A percentile compares a stretch with the other conserved stretches of the same genome.
These are phyloP conservation scores for Vireo altiloquus DNA, from an alignment of 2,113 vertebrate species.

Conservation along the genomic window DNA sequence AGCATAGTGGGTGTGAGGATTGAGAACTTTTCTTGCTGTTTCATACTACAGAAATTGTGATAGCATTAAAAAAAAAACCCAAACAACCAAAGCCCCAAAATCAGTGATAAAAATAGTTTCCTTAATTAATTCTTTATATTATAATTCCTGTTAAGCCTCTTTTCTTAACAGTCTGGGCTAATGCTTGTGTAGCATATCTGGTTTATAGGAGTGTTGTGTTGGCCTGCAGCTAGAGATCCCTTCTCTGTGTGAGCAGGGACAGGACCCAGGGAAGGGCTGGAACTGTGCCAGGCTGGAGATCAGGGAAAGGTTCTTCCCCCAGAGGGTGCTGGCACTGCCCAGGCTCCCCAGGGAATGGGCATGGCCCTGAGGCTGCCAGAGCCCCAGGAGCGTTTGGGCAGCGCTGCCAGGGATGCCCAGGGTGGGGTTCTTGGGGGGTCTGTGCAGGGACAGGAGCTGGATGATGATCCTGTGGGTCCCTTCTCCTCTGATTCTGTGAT, in stretches of 20 bases:
- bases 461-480: background rate
- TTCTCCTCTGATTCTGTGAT: background rate
- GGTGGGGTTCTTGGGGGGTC: background rate
- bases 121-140: background rate
- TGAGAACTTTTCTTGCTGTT: background rate
- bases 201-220: background rate
- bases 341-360: background rate
- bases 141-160: background rate
- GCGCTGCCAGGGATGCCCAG: background rate
- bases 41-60: background rate
- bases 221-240: background rate
- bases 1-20: fast-evolving
- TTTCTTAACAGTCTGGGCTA: background rate
- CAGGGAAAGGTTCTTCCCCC: background rate
- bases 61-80: background rate
- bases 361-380: background rate
- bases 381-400: background rate
- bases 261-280: background rate
- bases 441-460: background rate
- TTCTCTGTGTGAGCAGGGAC: background rate
- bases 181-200: background rate
- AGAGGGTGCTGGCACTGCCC: background rate
- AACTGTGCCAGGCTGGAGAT: fast-evolving
- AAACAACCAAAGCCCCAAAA: background rate
- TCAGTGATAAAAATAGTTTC: background rate